Base-by-base conservation (phyloP, 2,888 invertebrate species). In the Tachina lurida region DNA sequence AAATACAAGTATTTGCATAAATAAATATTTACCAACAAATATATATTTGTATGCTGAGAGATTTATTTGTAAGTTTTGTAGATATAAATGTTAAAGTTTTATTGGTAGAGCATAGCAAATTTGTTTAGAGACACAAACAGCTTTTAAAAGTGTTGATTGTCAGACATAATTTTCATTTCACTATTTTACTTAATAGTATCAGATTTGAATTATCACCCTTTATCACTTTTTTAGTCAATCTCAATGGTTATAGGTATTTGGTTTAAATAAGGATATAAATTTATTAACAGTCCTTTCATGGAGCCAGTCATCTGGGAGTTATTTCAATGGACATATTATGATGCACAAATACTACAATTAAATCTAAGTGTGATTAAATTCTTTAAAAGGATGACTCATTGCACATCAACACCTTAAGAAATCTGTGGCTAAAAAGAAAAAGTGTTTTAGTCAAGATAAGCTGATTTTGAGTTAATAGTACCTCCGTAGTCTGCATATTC, bases 321-420 rank as follows among this genome's bases (percentile, higher is more conserved):
- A 56, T 63, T 75, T 52, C 63, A 56, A 71, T 58, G 71, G 63
- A 75, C 52, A 84, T 76, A 76, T 76, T 84, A 76, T 84, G 78
- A 71, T 49, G 80, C 79, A 80, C 76, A 79, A 79, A 74, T 63
- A 81, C 47, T 63, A n/a, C 2, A 39, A 56, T 12, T 52, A 31
- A 68, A 58, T 8, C 19, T 49, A 15, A 58, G 31, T 54, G 43
- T 19, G 49, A 56, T 70, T 17, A 39, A 0, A 31, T 12, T 56
- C 13, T 56, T 22, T 31, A 17, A 31, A 31, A 39, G 9, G 15
- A 39, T 39, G 58, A 60, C 12, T 39, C 15, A 60, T 49, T 49
- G n/a, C 49, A n/a, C 13, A 49, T 3, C 5, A 8, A n/a, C 1
- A 49, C 7, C 7, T 49, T n/a, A 49, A 49, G 49, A 15, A 49